Conservation (phyloP, 2,888 invertebrate genomes). For the Caenorhabditis panamensis region DNA sequence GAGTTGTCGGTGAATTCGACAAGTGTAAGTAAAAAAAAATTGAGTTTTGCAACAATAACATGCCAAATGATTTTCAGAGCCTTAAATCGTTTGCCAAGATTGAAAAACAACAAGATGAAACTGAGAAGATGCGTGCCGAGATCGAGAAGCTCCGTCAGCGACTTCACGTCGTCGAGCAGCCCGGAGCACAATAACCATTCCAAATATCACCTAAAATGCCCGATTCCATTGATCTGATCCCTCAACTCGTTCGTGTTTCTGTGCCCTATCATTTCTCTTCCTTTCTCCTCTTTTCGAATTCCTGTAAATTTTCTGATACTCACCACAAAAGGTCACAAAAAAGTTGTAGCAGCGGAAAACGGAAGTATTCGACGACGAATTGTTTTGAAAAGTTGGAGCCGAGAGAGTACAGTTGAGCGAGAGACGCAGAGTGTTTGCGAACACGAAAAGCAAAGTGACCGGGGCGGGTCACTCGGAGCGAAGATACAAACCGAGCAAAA, state of each 20-base stretch:
- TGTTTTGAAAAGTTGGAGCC: conserved; percentile 16
- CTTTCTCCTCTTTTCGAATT: not conserved
- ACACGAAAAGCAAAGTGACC: conserved; percentile 58
- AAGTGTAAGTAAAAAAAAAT: too few relatives aligned
- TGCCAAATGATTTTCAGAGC: not conserved
- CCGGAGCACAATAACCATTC: too few relatives aligned
- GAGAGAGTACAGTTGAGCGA: not conserved
- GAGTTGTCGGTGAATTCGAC: not conserved
- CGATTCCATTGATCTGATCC: not conserved
- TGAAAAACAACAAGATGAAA: not conserved
- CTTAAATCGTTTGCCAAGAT: not conserved
- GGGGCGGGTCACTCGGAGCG: too few relatives aligned
- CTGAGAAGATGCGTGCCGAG: not conserved
- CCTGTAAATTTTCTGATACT: not conserved
- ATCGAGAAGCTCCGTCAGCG: not conserved
- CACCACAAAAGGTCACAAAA: not conserved
- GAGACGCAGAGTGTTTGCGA: conserved; percentile 50
- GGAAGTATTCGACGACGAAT: conserved; percentile 25
- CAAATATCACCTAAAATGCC: too few relatives aligned
- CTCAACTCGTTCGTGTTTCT: not conserved
- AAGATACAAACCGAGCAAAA: too few relatives aligned
- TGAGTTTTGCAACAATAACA: too few relatives aligned
- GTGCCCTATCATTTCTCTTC: not conserved
- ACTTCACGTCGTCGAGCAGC: not conserved
- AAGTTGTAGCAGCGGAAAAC: conserved; percentile 1